Conservation (phyloP, 2,888 invertebrate genomes). For the Drosophila engyochracea region DNA sequence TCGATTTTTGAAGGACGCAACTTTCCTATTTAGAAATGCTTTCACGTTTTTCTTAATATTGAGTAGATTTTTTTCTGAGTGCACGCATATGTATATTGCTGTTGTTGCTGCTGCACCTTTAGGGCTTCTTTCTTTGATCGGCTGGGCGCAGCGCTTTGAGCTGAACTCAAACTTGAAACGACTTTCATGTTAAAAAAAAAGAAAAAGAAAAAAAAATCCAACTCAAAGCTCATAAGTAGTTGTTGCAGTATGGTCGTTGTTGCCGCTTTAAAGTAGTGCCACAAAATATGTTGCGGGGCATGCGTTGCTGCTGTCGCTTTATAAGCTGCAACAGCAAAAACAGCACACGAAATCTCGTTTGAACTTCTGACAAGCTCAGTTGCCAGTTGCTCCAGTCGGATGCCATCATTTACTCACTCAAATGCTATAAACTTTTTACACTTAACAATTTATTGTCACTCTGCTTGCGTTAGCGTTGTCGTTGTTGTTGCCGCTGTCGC, state of each 20-base stretch:
- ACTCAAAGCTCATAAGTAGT: conserved; percentile 39
- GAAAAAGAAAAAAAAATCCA: conserved; percentile 8
- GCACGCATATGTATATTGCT: neutral
- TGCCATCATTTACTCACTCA: conserved; percentile 76
- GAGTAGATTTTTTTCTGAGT: neutral
- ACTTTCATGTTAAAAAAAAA: conserved; percentile 27
- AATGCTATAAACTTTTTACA: conserved; percentile 78
- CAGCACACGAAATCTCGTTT: conserved; percentile 56
- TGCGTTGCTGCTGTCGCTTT: conserved; percentile 29
- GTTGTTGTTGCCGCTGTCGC: conserved; percentile 1
- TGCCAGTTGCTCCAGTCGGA: conserved; percentile 41
- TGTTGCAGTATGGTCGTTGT: conserved; percentile 12
- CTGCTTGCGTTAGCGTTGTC: conserved; percentile 39
- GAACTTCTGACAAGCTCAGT: conserved; percentile 56
- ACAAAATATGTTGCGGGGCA: conserved; percentile 37
- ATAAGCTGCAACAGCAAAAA: conserved; percentile 1
- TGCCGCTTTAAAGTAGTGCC: conserved; percentile 45
- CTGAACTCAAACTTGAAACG: conserved; percentile 51
- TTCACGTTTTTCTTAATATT: neutral
- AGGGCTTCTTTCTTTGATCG: conserved; percentile 59
- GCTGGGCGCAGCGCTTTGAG: conserved; percentile 40
- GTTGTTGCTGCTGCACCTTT: conserved; percentile 44
- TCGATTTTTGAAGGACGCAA: neutral
- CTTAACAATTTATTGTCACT: conserved; percentile 80
- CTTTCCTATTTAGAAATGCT: neutral